phyloP scores from a whole-genome alignment of 2,113 vertebrate genomes.

The Lophura nycthemera region DNA sequence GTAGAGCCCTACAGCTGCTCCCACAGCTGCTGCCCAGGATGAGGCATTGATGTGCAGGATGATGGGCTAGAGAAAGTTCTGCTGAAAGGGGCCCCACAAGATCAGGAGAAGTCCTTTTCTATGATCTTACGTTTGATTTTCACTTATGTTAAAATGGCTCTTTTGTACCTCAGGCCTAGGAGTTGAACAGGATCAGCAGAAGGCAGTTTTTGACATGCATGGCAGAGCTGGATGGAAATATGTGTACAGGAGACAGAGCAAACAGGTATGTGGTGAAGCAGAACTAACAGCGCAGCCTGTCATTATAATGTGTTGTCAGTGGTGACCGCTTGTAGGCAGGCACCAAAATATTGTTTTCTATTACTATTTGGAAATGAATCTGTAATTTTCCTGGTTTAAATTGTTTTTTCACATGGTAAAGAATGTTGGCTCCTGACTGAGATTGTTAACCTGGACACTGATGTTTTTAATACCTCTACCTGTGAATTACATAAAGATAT shows the following conservation, averaged over 20 bases:
- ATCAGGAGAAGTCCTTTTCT: not conserved
- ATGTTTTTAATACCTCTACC: not conserved
- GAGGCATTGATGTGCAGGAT: not conserved
- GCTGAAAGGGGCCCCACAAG: not conserved
- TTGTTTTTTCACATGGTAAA: not conserved
- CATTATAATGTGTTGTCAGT: not conserved
- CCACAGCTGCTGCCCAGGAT: not conserved
- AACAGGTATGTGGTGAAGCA: not conserved
- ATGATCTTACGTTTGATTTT: not conserved
- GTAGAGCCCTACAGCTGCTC: not conserved
- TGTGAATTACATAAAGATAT: not conserved
- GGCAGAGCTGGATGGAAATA: not conserved
- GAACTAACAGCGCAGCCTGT: not conserved
- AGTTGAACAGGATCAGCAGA: not conserved
- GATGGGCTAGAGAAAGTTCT: not conserved
- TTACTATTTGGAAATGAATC: not conserved
- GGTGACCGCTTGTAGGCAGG: rapidly evolving
- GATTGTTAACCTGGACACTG: not conserved
- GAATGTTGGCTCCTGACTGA: not conserved
- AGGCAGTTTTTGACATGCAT: not conserved
- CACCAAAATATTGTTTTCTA: not conserved
- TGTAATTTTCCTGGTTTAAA: not conserved
- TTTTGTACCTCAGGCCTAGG: not conserved
- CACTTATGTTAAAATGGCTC: not conserved
- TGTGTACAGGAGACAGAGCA: not conserved